These are phyloP conservation scores for Leucoraja erinaceus DNA, from an alignment of 2,113 vertebrate genomes.

Conservation along the genomic window DNA sequence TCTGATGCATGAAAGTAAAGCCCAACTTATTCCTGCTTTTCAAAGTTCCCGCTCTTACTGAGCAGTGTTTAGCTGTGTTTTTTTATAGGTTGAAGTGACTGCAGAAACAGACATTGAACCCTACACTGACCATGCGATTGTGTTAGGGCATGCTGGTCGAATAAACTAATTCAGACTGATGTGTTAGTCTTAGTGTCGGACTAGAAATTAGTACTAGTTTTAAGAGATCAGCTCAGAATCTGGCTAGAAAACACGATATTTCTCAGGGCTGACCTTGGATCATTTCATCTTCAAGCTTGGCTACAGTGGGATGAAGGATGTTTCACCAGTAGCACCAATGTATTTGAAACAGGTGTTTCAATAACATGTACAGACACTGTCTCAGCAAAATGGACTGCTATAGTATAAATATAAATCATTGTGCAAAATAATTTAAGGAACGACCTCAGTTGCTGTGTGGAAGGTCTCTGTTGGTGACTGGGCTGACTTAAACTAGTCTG, in stretches of 20 bases:
- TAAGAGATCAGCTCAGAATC: constrained; percentile 21
- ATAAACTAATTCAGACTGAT: constrained; percentile 28
- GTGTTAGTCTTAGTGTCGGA: constrained; percentile 28
- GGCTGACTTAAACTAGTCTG: neutral
- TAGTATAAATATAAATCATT: too few relatives aligned
- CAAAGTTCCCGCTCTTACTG: neutral
- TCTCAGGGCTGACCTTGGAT: neutral
- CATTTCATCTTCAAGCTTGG: neutral
- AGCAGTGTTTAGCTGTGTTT: neutral
- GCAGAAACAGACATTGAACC: neutral
- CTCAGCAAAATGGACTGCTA: neutral
- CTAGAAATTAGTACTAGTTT: constrained; percentile 31
- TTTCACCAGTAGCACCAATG: neutral
- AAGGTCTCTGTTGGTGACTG: neutral
- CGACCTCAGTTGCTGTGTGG: neutral
- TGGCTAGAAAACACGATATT: neutral
- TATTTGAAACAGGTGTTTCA: neutral
- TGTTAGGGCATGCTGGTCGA: constrained; percentile 11
- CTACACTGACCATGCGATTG: constrained; percentile 31
- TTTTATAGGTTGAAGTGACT: constrained; percentile 2
- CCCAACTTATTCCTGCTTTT: neutral
- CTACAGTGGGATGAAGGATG: neutral
- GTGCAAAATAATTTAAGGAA: neutral
- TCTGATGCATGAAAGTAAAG: constrained; percentile 33
- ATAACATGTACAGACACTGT: neutral